These are phyloP conservation scores for Berghia stephanieae DNA, from an alignment of 1,140 invertebrate genomes.

Conservation along the genomic window DNA sequence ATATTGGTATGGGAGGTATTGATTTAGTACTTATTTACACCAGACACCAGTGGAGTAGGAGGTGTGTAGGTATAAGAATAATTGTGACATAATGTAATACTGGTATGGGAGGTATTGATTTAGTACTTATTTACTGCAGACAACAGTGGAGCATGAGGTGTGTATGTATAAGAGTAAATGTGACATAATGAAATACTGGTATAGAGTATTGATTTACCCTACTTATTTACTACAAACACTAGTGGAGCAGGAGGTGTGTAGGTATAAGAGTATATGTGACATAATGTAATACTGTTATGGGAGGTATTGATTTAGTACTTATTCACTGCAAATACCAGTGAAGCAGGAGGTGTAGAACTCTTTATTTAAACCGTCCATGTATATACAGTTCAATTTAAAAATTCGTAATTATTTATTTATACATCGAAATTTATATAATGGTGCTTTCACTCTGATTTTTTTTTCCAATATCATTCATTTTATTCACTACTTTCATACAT, in stretches of 20 bases:
- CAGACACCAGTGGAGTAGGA: not conserved
- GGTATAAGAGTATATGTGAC: not conserved
- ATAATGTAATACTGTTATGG: slow-evolving; percentile 63
- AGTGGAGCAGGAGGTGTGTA: not conserved
- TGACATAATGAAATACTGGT: slow-evolving; percentile 57
- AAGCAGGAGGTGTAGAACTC: too few species aligned
- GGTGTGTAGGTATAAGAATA: not conserved
- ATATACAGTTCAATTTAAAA: too few species aligned
- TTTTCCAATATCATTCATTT: too few species aligned
- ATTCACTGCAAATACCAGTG: not conserved
- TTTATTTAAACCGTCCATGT: too few species aligned
- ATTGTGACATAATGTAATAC: slow-evolving; percentile 59
- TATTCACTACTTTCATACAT: too few species aligned
- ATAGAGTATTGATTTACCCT: slow-evolving; percentile 46
- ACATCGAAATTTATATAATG: too few species aligned
- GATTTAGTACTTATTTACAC: not conserved
- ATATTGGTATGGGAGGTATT: slow-evolving; percentile 64
- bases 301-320: slow-evolving; percentile 39
- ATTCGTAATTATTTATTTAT: too few species aligned
- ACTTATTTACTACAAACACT: not conserved
- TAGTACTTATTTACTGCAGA: slow-evolving; percentile 13
- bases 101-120: slow-evolving; percentile 58
- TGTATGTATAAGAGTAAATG: not conserved
- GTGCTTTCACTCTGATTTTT: too few species aligned
- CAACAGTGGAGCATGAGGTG: not conserved